Evolutionary conservation across 2,113 vertebrate genomes (phyloP), one percentile per base, ranked within the genome.

Genomic region (Callocephalon fimbriatum): DNA sequence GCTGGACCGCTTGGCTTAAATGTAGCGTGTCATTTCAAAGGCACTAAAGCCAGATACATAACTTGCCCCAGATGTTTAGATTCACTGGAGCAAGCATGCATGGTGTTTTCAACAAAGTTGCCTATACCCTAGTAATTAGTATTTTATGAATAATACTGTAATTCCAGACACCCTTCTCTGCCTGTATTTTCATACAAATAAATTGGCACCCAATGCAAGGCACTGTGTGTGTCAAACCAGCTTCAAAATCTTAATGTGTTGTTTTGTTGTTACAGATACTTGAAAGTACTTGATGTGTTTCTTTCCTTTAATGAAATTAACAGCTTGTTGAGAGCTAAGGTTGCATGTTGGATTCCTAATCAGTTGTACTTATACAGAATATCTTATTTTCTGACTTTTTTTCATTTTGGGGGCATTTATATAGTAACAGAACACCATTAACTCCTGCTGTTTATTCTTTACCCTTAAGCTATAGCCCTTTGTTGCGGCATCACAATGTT

Each of bases 371-470:
- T 83, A 50, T 63, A n/a, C 1, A 5, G 71, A 95, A 35, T 86
- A 80, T 92, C 94, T 79, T 80, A 70, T 86, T 96, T 86, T 89
- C 70, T 84, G 65, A 27, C 56, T 83, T 80, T 56, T 45, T 73
- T 95, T 90, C 6, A 37, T 93, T 96, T 95, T 6, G 12, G 29
- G 65, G 48, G 7, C 51, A 78, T 83, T 88, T 93, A 10, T 75
- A 6, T 44, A 83, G 72, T 80, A 95, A 88, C 63, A 84, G 62
- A 93, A 47, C 54, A 91, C 78, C 84, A 96, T 90, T 88, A 94
- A 89, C 67, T 96, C 76, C 78, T 92, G 82, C 62, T 88, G 88
- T 94, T 97, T 95, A 87, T 96, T 96, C 71, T 91, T 91, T 90
- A 83, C 84, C 87, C 94, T 79, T 83, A 96, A 97, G 95, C 93